Evolutionary conservation across 2,113 vertebrate genomes (phyloP), one percentile per base, ranked within the genome.

Genomic region (Peucedramus taeniatus): DNA sequence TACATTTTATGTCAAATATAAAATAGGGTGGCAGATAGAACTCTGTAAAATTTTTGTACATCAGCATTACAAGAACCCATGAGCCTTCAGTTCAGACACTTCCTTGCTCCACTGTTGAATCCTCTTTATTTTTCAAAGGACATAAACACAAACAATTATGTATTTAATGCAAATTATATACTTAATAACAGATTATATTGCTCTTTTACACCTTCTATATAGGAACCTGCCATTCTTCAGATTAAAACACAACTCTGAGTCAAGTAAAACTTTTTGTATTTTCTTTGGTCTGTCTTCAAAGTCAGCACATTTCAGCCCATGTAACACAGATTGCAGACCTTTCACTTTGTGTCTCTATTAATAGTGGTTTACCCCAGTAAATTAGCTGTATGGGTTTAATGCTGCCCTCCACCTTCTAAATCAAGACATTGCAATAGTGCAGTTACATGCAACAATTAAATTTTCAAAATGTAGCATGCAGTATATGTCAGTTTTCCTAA

Each of bases 401-500:
- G 81, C 93, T 96, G 93, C 95, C 95, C 95, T 94, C 95, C 93
- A 82, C 93, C 91, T 97, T 80, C 81, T 87, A 72, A 65, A 89
- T 30, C 42, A 84, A 87, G 93, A 87, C 66, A 96, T 1, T 89
- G 66, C 95, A 94, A 8, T 39, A 23, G 2, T 42, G 31, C n/a
- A 72, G 9, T 13, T 49, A 42, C 14, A 51, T 1, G 7, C 45
- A 83, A 83, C 16, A 60, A 61, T 1, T 13, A 33, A 35, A 31
- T 74, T 91, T 76, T 40, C n/a, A 77, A 60, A 31, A 72, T 6
- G 5, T 4, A 51, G 11, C 2, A 6, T 13, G 19, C 6, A 44
- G 60, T 4, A 0, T 7, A 35, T 2, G 11, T n/a, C 7, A 35
- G 5, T n/a, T 70, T 45, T 24, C 53, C 40, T 42, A 42, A 85